Base-by-base conservation (phyloP, 1,140 invertebrate species). In the Ceratitis capitata region DNA sequence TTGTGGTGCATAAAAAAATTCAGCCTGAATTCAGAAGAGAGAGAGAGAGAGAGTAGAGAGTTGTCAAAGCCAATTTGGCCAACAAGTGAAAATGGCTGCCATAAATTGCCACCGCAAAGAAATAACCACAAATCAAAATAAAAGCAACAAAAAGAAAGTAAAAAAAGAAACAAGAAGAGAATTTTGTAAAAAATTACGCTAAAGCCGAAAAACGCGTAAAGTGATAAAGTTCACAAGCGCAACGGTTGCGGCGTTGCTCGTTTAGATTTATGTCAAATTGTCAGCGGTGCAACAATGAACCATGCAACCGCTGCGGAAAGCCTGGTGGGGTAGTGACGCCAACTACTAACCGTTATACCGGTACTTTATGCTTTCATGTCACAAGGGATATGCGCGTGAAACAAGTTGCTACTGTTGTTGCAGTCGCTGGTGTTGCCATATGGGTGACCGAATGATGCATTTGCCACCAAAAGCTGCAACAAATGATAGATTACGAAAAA, bases 251-350 rank as follows among this genome's bases (percentile, higher is more conserved):
- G 69, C 39, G 39, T n/a, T n/a, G n/a, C 19, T 42, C 69, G 39
- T 78, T 78, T 23, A 78, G 69, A 78, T 78, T 78, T 78, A 45
- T 78, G 69, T 47, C 69, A 78, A 78, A 78, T 78, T 78, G 69
- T 47, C 69, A 26, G 39, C 69, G 69, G 2, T 47, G 69, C 35
- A 78, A 78, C 69, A 78, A 45, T 78, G 39, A 42, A 45, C 19
- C 42, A 14, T 32, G 39, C 69, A 78, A 23, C 35, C n/a, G 35
- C 58, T 6, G 35, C n/a, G 69, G n/a, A n/a, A 23, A 12, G 35
- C 64, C n/a, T n/a, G 35, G 16, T 19, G 64, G 14, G 64, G 14
- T n/a, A 14, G 35, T 3, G 35, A 4, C 1, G 32, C 19, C 14
- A 26, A 69, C 32, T 78, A 45, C 14, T 45, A 19, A 42, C 39